These are phyloP conservation scores for Orgyia antiqua DNA, from an alignment of 2,888 invertebrate species.

Conservation along the genomic window DNA sequence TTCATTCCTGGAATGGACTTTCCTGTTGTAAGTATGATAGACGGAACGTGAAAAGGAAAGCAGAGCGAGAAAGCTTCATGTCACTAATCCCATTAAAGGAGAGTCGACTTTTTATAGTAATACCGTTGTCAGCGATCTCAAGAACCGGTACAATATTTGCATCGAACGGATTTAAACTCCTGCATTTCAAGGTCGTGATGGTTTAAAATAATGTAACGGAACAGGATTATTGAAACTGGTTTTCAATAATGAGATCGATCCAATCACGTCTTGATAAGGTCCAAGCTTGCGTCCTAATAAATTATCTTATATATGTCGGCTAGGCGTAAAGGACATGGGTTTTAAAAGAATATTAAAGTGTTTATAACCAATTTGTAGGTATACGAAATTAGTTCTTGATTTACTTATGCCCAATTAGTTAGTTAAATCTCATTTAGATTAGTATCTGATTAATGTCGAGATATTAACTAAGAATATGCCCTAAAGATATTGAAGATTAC, in stretches of 20 bases:
- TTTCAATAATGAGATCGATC: no score
- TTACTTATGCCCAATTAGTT: no score
- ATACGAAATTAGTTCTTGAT: no score
- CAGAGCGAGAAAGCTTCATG: conserved; percentile 22
- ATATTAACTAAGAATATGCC: no score
- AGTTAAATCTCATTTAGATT: no score
- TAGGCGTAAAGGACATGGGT: no score
- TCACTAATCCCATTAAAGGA: conserved; percentile 28
- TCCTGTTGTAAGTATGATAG: conserved; percentile 1
- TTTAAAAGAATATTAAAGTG: no score
- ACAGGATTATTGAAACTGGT: conserved; percentile 19
- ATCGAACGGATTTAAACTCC: conserved; percentile 12
- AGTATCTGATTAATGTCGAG: no score
- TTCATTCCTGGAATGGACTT: no score
- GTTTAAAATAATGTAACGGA: conserved; percentile 20
- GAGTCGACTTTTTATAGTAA: conserved; percentile 31
- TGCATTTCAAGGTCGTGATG: conserved; percentile 23
- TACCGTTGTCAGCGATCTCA: conserved; percentile 25
- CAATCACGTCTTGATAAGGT: conserved; percentile 10
- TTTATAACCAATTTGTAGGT: no score
- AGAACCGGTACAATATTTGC: conserved; percentile 19
- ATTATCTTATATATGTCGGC: no score
- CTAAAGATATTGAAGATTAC: no score
- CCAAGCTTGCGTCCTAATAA: conserved; percentile 5
- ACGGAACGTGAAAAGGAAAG: conserved; percentile 30